Evolutionary conservation across 1,140 invertebrate species (phyloP), one percentile per base, ranked within the genome.

Genomic region (Magallana ariakensis): DNA sequence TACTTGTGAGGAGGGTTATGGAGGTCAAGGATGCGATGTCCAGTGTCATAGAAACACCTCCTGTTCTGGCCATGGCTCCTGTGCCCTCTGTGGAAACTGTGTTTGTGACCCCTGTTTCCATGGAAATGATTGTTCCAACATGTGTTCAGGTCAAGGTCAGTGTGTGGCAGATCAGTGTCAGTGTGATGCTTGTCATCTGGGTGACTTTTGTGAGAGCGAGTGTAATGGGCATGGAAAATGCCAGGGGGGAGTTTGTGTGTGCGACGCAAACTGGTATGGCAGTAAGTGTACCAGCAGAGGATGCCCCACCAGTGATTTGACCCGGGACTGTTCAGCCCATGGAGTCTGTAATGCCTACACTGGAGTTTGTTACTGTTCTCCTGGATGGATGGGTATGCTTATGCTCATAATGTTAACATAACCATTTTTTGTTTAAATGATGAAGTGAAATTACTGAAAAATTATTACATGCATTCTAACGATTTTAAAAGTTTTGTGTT

Each of bases 41-140:
- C 86, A 87, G n/a, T 93, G 92, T 85, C 87, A 90, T 82, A 57
- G 81, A 33, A 80, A 89, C 11, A 89, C 85, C 13, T 89, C 89
- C 22, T 93, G 92, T 85, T 91, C 85, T 81, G 89, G 89, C 15
- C 87, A 92, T 85, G 92, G 92, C 19, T 80, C 83, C 9, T 93
- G 92, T 83, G 91, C 90, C 13, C 57, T 87, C 7, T 90, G 88
- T 82, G 92, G 92, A 13, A 46, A 55, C 11, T 93, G 92, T 85
- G 86, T 92, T 15, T 93, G 92, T 88, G 87, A 93, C 62, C 82
- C 92, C 22, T 93, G 92, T 86, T 93, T 87, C 89, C 89, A 90
- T 83, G 92, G 92, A 56, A 80, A 56, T n/a, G 88, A 91, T 56
- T 93, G 92, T 60, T 91, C 91, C 1, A 60, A 80, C 6, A 87